Conservation (phyloP, 2,888 invertebrate species). For the Marasmarcha lunaedactyla region DNA sequence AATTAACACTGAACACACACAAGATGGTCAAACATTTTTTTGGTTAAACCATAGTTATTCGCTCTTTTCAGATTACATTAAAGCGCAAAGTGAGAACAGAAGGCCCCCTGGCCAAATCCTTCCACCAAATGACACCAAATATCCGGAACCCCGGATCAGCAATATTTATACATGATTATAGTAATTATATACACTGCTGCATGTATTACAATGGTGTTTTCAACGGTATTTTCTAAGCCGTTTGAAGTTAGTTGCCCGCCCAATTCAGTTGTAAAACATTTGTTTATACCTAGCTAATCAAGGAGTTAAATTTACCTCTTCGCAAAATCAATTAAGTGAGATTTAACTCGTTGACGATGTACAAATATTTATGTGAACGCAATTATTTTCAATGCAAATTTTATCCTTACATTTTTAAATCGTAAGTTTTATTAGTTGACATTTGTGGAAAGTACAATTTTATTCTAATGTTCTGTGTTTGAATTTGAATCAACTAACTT, state of each 20-base stretch:
- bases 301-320: background rate
- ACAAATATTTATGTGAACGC: too few relatives aligned
- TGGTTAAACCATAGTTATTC: too few relatives aligned
- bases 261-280: too few relatives aligned
- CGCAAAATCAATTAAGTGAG: too few relatives aligned
- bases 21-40: too few relatives aligned
- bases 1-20: too few relatives aligned
- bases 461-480: too few relatives aligned
- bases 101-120: conserved; percentile 12
- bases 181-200: conserved; percentile 12
- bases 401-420: too few relatives aligned
- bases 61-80: background rate
- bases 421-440: too few relatives aligned
- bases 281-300: background rate
- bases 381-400: too few relatives aligned
- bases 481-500: background rate
- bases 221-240: background rate
- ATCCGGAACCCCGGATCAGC: conserved; percentile 24
- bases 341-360: too few relatives aligned
- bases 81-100: conserved; percentile 9
- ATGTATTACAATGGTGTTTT: conserved; percentile 4
- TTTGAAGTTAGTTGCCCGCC: background rate
- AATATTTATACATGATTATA: conserved; percentile 19
- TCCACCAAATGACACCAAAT: conserved; percentile 21
- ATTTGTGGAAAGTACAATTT: too few relatives aligned